Evolutionary conservation across 1,140 invertebrate genomes (phyloP), one percentile per base, ranked within the genome.

Genomic region (Helicoverpa zea): DNA sequence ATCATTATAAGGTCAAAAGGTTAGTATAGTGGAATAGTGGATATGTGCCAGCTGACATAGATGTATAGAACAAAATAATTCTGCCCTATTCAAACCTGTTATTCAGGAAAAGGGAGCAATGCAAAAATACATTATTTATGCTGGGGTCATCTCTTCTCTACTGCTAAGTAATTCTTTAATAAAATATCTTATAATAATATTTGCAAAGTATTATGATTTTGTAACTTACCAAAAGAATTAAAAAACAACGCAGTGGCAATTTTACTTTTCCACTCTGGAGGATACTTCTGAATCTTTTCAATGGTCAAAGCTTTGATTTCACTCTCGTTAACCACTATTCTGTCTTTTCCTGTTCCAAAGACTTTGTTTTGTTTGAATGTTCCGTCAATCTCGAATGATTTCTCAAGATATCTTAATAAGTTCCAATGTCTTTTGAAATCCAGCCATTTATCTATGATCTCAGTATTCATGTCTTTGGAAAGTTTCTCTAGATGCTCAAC

Each of bases 391-490:
- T 95, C 92, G 91, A 94, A 95, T 73, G 95, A 95, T 82, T 95
- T 93, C 81, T 96, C 90, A 82, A 96, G 88, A 81, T 93, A 94
- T 66, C 95, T 95, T 11, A 97, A 83, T 70, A 97, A 93, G 75
- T 95, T 92, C 96, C 96, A 96, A 77, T 96, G 93, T 80, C 95
- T 91, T 83, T 92, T 92, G 75, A 96, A 94, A 58, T 92, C 81
- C 80, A 89, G 93, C 93, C 87, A 97, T 90, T 76, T 94, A 80
- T 79, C 87, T 23, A 89, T 43, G 72, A 90, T 91, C 56, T 94
- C 91, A 81, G 47, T 80, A 64, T 87, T 85, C 61, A 95, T 90
- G 58, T 93, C 91, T 68, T 90, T 91, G 3, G 82, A 83, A 13
- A 92, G 85, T 81, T 95, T 96, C 81, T 95, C 92, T 61, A 97